Evolutionary conservation across 2,797 vertebrate genomes (phyloP).

Genomic region (Xyrichtys novacula): DNA sequence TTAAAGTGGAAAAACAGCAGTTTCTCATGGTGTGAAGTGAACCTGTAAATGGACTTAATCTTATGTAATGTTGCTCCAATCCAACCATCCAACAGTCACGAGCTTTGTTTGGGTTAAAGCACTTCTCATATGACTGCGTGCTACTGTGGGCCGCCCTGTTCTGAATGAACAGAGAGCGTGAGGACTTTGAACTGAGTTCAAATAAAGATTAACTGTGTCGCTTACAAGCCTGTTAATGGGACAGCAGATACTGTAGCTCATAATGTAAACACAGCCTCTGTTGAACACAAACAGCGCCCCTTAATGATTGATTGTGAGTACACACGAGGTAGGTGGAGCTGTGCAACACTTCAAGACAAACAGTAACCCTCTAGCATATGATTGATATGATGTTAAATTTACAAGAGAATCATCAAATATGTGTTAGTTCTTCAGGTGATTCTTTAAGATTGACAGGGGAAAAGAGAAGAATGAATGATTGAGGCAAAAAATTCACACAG

Average conservation of each 20-base stretch:
- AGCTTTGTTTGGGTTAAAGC: constrained; percentile 32
- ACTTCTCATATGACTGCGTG: background rate
- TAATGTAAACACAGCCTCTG: constrained; percentile 38
- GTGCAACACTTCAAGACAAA: background rate
- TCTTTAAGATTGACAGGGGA: background rate
- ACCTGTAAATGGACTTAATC: constrained; percentile 8
- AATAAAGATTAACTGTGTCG: constrained; percentile 70
- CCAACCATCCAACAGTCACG: background rate
- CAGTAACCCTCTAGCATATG: background rate
- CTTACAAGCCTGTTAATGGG: constrained; percentile 1
- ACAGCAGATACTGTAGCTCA: constrained; percentile 24
- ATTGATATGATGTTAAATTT: constrained; percentile 2
- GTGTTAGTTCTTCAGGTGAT: constrained; percentile 11
- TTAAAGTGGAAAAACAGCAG: background rate
- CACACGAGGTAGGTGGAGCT: constrained; percentile 3
- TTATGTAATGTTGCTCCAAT: background rate
- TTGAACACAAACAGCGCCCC: constrained; percentile 41
- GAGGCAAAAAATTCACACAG: constrained; percentile 16
- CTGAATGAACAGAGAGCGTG: constrained; percentile 27
- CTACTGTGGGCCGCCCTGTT: constrained; percentile 29
- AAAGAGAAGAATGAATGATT: constrained; percentile 5
- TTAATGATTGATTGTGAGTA: constrained; percentile 36
- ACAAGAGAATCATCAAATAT: constrained; percentile 15
- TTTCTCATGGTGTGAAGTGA: background rate
- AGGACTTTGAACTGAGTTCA: constrained; percentile 68